phyloP scores from a whole-genome alignment of 2,888 invertebrate genomes.

The Fragum whitleyi region DNA sequence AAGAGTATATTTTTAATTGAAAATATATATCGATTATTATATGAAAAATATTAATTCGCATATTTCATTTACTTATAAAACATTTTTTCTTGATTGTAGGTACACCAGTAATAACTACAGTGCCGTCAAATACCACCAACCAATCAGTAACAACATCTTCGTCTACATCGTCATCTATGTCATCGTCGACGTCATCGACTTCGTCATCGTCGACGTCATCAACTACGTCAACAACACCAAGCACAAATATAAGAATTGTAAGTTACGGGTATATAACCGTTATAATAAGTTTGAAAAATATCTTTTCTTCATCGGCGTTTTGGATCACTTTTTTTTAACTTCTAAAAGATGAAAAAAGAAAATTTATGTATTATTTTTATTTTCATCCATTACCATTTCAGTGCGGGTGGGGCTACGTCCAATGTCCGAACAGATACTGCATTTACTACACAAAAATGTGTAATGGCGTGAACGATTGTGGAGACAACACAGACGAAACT shows the following conservation, averaged over 20 bases:
- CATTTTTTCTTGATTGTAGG: background rate
- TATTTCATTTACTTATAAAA: no score
- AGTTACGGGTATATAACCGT: no score
- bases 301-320: no score
- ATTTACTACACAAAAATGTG: conserved; percentile 29
- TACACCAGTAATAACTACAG: background rate
- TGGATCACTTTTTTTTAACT: no score
- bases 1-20: no score
- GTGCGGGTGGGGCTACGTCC: conserved; percentile 19
- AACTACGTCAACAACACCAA: background rate
- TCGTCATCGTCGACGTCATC: conserved; percentile 10
- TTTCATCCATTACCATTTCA: no score
- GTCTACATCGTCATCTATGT: background rate
- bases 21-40: no score
- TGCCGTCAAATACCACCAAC: background rate
- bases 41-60: no score
- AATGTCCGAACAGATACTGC: conserved; percentile 19
- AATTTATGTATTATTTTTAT: no score
- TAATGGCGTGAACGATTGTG: conserved; percentile 33
- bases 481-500: conserved; percentile 29
- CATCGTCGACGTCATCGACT: background rate
- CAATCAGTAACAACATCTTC: background rate
- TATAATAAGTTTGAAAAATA: no score
- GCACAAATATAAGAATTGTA: background rate
- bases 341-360: no score